Base-by-base conservation (phyloP, 2,797 vertebrate species). In the Peromyscus attwateri region DNA sequence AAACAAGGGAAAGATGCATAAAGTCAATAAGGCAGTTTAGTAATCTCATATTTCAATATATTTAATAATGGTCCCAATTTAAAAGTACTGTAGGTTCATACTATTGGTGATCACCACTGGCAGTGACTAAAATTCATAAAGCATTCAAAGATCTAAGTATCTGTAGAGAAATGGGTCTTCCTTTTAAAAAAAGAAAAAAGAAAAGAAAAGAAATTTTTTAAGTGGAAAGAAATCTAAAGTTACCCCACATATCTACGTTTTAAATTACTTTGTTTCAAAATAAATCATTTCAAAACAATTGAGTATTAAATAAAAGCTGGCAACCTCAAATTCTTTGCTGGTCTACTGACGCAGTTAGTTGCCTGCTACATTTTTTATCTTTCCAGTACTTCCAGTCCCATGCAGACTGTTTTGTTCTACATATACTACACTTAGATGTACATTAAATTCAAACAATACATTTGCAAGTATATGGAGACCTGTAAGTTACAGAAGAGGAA, bases 201-300 rank as follows among this genome's bases (percentile, higher is more conserved):
- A 95, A 95, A 40, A 70, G 62, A 66, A 46, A 4, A 0, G n/a
- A 37, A 34, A 52, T 62, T 82, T 81, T 92, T 77, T 66, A 94
- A 93, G 12, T 92, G n/a, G 21, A 94, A 96, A 97, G 31, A n/a
- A 95, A 95, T 95, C n/a, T 60, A 80, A 95, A 96, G 95, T 95
- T 85, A 87, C 77, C 66, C 89, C 55, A 66, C 37, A 46, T 75
- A 85, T 88, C 70, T 87, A 93, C 55, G 37, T 96, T 95, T 91
- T 95, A 94, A 95, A 95, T 89, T 89, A 94, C 37, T 93, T 93
- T 95, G 80, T 85, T 95, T 97, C 89, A 89, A 21, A 25, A 43
- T 12, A 94, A 96, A 94, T 97, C 34, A 96, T 87, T 96, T 95
- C 76, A 84, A 96, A 95, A 92, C 73, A 95, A 94, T 0, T 94